Evolutionary conservation across 2,113 vertebrate species (phyloP).

Genomic region (Eudyptes chrysolophus): DNA sequence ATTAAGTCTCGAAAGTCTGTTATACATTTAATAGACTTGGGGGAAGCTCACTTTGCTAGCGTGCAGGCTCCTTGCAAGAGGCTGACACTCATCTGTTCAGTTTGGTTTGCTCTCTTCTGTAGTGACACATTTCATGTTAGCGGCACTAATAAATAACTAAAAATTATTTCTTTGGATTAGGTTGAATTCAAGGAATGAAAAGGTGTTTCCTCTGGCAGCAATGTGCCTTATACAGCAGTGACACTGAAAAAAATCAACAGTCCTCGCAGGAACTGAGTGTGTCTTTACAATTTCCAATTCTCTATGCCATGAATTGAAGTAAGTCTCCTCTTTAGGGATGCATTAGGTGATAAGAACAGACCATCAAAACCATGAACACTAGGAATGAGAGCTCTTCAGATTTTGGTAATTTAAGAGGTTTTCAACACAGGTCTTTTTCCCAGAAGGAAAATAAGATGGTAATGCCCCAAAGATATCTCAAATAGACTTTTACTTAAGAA

Average conservation of each 20-base stretch:
- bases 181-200: background rate
- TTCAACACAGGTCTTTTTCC: background rate
- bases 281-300: background rate
- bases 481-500: background rate
- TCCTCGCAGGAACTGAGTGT: rapidly evolving
- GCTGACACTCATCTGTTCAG: background rate
- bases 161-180: background rate
- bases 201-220: background rate
- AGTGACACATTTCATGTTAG: background rate
- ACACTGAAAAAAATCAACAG: background rate
- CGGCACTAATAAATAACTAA: background rate
- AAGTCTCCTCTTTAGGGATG: background rate
- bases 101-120: background rate
- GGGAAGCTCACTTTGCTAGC: background rate
- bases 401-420: background rate
- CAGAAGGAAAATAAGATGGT: background rate
- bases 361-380: background rate
- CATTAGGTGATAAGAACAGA: background rate
- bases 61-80: background rate
- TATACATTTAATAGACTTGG: background rate
- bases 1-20: constrained; percentile 9
- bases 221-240: background rate
- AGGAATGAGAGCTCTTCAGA: background rate
- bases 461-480: background rate
- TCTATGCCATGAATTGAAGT: background rate